Conservation (phyloP, 2,888 invertebrate genomes). For the Stramonita haemastoma region DNA sequence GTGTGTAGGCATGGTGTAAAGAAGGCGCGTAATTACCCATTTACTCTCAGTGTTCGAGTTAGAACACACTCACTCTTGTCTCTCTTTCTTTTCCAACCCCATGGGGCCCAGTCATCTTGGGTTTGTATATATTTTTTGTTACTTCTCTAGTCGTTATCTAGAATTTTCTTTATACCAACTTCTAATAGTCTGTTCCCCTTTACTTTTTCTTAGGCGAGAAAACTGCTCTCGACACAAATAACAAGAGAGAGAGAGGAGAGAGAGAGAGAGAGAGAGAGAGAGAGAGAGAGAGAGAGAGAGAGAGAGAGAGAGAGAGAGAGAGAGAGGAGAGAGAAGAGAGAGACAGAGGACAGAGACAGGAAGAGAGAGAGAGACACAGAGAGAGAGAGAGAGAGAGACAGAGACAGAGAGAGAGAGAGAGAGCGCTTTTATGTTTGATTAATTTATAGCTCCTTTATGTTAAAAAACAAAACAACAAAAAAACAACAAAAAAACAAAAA, state of each 20-base stretch:
- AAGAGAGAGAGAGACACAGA: not conserved
- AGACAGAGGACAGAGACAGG: not conserved
- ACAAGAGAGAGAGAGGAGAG: not conserved
- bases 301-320: conserved; percentile 1
- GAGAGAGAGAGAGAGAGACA: not conserved
- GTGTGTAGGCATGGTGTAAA: too few species aligned
- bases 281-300: not conserved
- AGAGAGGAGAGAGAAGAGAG: not conserved
- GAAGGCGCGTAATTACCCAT: too few species aligned
- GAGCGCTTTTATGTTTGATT: not conserved
- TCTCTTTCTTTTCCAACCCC: too few species aligned
- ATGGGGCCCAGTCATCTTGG: too few species aligned
- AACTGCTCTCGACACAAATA: not conserved
- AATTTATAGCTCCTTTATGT: too few species aligned
- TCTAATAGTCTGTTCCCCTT: not conserved
- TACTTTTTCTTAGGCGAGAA: not conserved
- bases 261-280: not conserved
- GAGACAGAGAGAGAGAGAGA: not conserved
- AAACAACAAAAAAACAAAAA: not conserved
- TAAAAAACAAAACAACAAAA: too few species aligned
- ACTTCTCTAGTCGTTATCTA: too few species aligned
- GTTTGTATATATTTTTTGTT: too few species aligned
- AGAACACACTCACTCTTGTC: too few species aligned
- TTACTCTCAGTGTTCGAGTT: too few species aligned
- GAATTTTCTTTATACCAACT: not conserved